Evolutionary conservation across 2,797 vertebrate genomes (phyloP), one percentile per base, ranked within the genome.

Genomic region (Capromys pilorides): DNA sequence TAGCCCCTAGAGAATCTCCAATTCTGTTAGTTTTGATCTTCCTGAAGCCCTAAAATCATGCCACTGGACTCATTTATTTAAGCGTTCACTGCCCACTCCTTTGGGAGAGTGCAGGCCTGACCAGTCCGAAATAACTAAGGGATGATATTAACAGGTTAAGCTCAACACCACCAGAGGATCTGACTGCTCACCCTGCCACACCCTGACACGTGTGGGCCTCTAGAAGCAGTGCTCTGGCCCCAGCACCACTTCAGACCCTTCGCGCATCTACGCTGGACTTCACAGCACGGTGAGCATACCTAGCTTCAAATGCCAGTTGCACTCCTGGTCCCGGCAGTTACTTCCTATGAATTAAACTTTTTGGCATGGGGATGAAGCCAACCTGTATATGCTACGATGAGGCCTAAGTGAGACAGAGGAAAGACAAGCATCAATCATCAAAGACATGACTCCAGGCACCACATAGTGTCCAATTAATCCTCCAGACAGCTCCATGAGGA

Each of bases 271-370:
- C 8, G 57, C 61, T 73, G 18, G 84, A 26, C 54, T 36, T 85
- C 75, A 31, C 1, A 2, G 10, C 2, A 39, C 10, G 28, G 28
- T 5, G 4, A 49, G n/a, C 10, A 31, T 24, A 16, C 0, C 3
- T 36, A 62, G 31, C 82, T 73, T 75, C 69, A n/a, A n/a, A 82
- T 0, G 19, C 79, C 16, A 36, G 67, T 10, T 18, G 4, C 41
- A 41, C 57, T 14, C 33, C 11, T 28, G 19, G 0, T 49, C n/a
- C 33, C 6, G 57, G n/a, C 22, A 73, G 24, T 11, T 62, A 28
- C 66, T 59, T 82, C 69, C 62, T 83, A 24, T 67, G 62, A 91
- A 75, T n/a, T 91, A 57, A 21, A 18, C 59, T 78, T 90, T 89
- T 36, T 80, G 49, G 84, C 24, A 62, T 14, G 64, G 45, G 75